Percentiles rank a stretch among this genome's conserved stretches.
Evolutionary conservation across 2,888 invertebrate genomes (phyloP).

Genomic region (Drosophila rellima): DNA sequence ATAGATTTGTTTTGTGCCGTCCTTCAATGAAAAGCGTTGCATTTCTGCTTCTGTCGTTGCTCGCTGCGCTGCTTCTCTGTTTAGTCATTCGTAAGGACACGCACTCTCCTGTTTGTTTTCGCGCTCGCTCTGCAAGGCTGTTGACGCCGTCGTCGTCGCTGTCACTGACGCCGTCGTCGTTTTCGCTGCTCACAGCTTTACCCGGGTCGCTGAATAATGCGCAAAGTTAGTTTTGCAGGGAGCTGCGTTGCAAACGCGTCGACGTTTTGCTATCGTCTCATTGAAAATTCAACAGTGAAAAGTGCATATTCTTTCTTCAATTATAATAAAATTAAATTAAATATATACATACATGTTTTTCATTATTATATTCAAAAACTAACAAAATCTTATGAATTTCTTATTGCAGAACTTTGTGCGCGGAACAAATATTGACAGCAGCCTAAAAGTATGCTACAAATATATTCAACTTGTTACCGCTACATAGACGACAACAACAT

Average conservation of each 20-base stretch:
- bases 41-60: slow-evolving; percentile 38
- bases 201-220: slow-evolving; percentile 80
- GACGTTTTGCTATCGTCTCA: slow-evolving; percentile 22
- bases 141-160: slow-evolving; percentile 16
- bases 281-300: slow-evolving; percentile 14
- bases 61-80: slow-evolving; percentile 11
- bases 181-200: slow-evolving; percentile 56
- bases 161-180: slow-evolving; percentile 12
- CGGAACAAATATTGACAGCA: slow-evolving; percentile 60
- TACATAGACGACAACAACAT: slow-evolving; percentile 46
- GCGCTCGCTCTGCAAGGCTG: slow-evolving; percentile 32
- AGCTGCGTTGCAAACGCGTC: slow-evolving; percentile 74
- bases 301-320: slow-evolving; percentile 17
- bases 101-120: slow-evolving; percentile 23
- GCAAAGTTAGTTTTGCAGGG: slow-evolving; percentile 82
- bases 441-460: slow-evolving; percentile 73
- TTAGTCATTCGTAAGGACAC: slow-evolving; percentile 10
- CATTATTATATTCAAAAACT: neutral
- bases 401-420: slow-evolving; percentile 70
- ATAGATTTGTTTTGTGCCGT: slow-evolving; percentile 37
- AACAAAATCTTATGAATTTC: slow-evolving; percentile 19
- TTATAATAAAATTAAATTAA: slow-evolving; percentile 3
- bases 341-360: neutral
- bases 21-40: slow-evolving; percentile 52
- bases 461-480: slow-evolving; percentile 59